Percentiles rank a stretch among this genome's conserved stretches.
phyloP scores from a whole-genome alignment of 2,113 vertebrate species.

The Salvelinus alpinus region DNA sequence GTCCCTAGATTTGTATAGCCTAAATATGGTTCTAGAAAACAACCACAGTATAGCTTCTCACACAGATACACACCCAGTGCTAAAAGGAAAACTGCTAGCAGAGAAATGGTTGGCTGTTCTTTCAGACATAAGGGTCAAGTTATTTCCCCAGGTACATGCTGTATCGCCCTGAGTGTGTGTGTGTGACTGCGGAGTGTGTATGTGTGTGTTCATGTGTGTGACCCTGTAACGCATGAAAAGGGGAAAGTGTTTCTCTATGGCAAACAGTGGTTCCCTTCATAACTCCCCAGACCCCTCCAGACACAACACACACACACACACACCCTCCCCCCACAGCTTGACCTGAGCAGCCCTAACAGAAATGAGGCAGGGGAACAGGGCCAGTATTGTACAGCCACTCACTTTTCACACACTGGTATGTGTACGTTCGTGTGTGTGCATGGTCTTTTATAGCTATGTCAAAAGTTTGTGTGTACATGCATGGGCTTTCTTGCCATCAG shows the following conservation, averaged over 20 bases:
- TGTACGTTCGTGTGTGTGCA: background rate
- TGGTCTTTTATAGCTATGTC: background rate
- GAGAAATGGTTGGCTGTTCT: slow-evolving; percentile 27
- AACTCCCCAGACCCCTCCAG: slow-evolving; percentile 9
- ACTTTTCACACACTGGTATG: slow-evolving; percentile 3
- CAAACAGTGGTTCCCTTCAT: slow-evolving; percentile 57
- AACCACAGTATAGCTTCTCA: background rate
- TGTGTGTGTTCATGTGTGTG: background rate
- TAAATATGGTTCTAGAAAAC: background rate
- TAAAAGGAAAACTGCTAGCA: slow-evolving; percentile 11
- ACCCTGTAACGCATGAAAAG: slow-evolving; percentile 3
- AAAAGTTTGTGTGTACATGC: too few species aligned
- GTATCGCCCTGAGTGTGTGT: slow-evolving; percentile 15
- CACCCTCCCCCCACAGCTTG: slow-evolving; percentile 24
- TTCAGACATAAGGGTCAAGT: slow-evolving; percentile 32
- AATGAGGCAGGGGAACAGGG: slow-evolving; percentile 46
- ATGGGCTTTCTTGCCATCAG: too few species aligned
- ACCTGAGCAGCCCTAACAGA: slow-evolving; percentile 26
- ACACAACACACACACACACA: slow-evolving; percentile 16
- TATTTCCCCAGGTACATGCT: slow-evolving; percentile 41
- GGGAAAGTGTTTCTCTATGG: slow-evolving; percentile 1
- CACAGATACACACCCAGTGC: background rate
- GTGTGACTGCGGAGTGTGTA: background rate
- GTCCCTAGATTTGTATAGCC: background rate
- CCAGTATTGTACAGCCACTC: slow-evolving; percentile 46